phyloP scores from a whole-genome alignment of 2,888 invertebrate species.

The Parnassius smintheus region DNA sequence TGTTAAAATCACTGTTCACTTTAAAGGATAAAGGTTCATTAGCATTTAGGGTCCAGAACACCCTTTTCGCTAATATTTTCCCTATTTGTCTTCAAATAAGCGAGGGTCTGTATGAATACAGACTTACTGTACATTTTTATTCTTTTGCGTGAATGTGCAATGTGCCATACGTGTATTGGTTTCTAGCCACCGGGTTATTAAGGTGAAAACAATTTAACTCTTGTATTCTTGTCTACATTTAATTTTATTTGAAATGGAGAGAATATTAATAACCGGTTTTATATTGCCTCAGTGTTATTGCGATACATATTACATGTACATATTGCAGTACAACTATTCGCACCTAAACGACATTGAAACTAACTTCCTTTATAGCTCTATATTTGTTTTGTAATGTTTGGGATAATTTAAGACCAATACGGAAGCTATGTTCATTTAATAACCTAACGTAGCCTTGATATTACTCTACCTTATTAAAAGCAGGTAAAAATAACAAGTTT shows the following conservation, averaged over 20 bases:
- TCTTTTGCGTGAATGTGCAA: too few relatives aligned
- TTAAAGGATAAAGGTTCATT: too few relatives aligned
- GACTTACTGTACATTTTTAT: not conserved
- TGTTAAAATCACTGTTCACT: too few relatives aligned
- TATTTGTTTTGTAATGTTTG: conserved; percentile 3
- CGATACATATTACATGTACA: not conserved
- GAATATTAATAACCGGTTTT: not conserved
- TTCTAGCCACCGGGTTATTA: too few relatives aligned
- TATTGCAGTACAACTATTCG: not conserved
- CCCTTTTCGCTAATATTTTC: conserved; percentile 7
- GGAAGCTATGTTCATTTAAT: conserved; percentile 6
- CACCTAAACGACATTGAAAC: conserved; percentile 1
- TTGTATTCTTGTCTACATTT: too few relatives aligned
- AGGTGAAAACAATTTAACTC: too few relatives aligned
- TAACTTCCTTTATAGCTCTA: not conserved
- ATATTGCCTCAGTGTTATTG: conserved; percentile 4
- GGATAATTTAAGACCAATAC: conserved; percentile 10
- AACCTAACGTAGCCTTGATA: conserved; percentile 7
- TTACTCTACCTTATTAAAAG: not conserved
- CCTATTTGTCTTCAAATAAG: conserved; percentile 10
- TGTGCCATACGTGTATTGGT: too few relatives aligned
- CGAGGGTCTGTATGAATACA: not conserved
- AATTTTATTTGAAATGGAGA: too few relatives aligned
- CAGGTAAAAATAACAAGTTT: not conserved
- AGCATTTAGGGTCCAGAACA: conserved; percentile 7